These are phyloP conservation scores for Anguilla rostrata DNA, from an alignment of 2,113 vertebrate species.

Conservation along the genomic window DNA sequence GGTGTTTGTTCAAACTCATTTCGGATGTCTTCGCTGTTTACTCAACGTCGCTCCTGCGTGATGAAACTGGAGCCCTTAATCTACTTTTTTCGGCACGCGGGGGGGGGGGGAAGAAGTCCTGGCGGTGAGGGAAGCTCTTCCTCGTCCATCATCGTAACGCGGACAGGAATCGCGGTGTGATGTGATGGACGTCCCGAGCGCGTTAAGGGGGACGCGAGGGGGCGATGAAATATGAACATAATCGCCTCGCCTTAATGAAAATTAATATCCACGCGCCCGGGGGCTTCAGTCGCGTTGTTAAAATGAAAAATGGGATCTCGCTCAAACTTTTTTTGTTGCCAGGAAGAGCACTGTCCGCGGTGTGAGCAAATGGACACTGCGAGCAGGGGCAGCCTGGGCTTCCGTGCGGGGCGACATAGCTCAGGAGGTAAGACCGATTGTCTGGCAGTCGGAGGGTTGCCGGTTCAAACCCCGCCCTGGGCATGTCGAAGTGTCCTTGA, in stretches of 20 bases:
- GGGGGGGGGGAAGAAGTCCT: not conserved
- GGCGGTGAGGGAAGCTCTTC: not conserved
- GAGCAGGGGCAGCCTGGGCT: not conserved
- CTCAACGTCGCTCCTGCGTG: not conserved
- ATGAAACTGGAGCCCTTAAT: not conserved
- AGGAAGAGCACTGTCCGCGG: not conserved
- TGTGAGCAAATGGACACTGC: not conserved
- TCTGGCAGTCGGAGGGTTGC: no score
- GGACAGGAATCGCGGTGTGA: not conserved
- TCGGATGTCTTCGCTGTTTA: not conserved
- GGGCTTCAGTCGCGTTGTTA: not conserved
- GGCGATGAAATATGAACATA: not conserved
- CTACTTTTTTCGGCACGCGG: not conserved
- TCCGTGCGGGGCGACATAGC: no score
- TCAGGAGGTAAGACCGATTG: no score
- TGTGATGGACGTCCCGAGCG: not conserved
- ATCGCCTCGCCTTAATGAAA: not conserved
- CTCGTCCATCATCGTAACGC: not conserved
- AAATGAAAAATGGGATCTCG: not conserved
- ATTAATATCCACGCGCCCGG: not conserved
- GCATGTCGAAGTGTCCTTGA: no score
- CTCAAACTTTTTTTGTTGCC: not conserved
- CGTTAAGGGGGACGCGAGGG: not conserved
- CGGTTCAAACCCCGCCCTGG: no score
- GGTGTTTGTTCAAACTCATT: not conserved